Conservation (phyloP, 2,888 invertebrate genomes). For the Archips crataeganus region DNA sequence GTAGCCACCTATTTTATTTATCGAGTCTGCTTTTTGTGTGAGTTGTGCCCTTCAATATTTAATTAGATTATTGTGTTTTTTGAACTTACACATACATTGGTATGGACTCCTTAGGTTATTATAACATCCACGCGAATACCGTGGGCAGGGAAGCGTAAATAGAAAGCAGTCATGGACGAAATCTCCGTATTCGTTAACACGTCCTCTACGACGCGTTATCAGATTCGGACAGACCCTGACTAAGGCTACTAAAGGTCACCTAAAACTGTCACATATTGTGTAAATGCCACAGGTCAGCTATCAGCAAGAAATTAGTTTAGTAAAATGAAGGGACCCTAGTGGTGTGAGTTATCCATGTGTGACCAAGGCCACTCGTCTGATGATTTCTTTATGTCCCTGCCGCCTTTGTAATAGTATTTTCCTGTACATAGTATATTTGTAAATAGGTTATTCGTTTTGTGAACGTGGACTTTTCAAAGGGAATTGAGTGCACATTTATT, state of each 20-base stretch:
- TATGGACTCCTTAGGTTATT: not conserved
- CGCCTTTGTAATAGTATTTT: slow-evolving; percentile 28
- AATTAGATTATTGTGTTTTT: too few species aligned
- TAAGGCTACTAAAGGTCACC: slow-evolving; percentile 3
- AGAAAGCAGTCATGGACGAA: not conserved
- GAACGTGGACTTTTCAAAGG: slow-evolving; percentile 11
- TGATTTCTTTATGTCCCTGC: slow-evolving; percentile 32
- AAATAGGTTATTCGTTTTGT: slow-evolving; percentile 19
- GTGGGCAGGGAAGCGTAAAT: not conserved
- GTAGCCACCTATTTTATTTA: too few species aligned
- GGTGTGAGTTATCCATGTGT: not conserved
- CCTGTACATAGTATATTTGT: not conserved
- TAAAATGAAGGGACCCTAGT: not conserved
- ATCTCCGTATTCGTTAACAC: not conserved
- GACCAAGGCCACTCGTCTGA: slow-evolving; percentile 6
- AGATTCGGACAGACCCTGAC: not conserved
- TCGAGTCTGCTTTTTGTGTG: too few species aligned
- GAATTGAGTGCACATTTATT: slow-evolving; percentile 33
- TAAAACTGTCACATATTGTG: not conserved
- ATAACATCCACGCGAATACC: not conserved
- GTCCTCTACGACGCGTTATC: not conserved
- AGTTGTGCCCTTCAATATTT: too few species aligned
- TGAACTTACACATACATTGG: too few species aligned
- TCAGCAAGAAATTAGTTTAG: not conserved
- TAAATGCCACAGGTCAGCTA: not conserved